These are phyloP conservation scores for Anomalospiza imberbis DNA, from an alignment of 2,797 vertebrate genomes.

Conservation along the genomic window DNA sequence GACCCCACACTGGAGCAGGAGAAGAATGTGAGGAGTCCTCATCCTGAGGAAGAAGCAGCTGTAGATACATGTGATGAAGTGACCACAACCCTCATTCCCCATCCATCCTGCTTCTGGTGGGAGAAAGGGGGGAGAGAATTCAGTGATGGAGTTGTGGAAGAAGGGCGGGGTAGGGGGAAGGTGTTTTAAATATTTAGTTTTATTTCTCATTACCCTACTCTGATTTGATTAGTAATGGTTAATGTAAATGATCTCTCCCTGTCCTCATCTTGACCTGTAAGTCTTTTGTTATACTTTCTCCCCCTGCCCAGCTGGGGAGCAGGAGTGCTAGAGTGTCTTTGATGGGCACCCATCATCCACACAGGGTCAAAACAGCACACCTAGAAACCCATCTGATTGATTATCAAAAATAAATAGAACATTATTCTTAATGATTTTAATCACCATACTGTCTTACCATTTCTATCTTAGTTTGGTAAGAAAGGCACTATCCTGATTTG, in stretches of 20 bases:
- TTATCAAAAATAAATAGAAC: neutral
- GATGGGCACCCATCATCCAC: neutral
- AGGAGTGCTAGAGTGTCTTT: neutral
- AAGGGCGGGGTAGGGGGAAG: neutral
- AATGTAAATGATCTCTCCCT: neutral
- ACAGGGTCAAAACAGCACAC: neutral
- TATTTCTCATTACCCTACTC: neutral
- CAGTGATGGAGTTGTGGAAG: neutral
- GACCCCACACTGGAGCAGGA: neutral
- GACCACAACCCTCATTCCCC: neutral
- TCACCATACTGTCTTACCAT: neutral
- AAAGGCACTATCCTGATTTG: rapidly evolving
- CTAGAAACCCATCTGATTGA: neutral
- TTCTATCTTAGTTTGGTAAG: neutral
- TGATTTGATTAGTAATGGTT: neutral
- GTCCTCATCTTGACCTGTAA: neutral
- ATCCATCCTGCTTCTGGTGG: neutral
- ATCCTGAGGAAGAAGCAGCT: neutral
- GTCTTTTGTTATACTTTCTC: rapidly evolving
- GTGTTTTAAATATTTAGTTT: neutral
- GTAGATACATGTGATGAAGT: neutral
- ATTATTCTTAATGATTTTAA: neutral
- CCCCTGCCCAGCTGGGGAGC: neutral
- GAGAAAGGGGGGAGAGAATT: neutral
- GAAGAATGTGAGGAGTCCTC: neutral